A percentile compares a stretch with the other conserved stretches of the same genome.
Evolutionary conservation across 2,797 vertebrate species (phyloP).

Genomic region (Mus spretus): DNA sequence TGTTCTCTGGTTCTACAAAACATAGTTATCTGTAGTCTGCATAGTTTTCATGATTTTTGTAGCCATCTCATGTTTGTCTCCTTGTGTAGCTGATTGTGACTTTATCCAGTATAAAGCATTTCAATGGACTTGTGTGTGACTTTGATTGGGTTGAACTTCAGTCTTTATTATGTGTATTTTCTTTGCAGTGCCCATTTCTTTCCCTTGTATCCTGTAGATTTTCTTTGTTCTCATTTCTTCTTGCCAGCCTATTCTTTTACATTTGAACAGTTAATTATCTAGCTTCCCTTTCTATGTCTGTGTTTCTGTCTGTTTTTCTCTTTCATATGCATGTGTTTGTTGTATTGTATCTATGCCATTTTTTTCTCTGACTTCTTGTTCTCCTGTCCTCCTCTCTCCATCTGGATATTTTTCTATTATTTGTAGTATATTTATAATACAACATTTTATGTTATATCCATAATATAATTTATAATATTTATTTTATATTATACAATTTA

Average conservation of each 20-base stretch:
- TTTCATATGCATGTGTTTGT: not conserved
- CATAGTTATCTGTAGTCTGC: not conserved
- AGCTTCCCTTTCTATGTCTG: not conserved
- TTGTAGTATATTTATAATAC: not conserved
- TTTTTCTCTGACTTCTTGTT: not conserved
- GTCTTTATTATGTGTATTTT: slow-evolving; percentile 16
- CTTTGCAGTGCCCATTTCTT: not conserved
- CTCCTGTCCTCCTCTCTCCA: not conserved
- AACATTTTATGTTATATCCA: not conserved
- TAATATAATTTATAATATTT: not conserved
- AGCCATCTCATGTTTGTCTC: not conserved
- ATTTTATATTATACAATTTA: not conserved
- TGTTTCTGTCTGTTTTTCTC: not conserved
- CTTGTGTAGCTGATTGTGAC: not conserved
- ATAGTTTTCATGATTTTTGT: slow-evolving; percentile 4
- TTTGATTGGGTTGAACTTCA: not conserved
- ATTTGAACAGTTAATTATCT: not conserved
- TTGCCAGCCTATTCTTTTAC: not conserved
- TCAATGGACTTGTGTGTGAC: slow-evolving; percentile 5
- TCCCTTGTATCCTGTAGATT: not conserved
- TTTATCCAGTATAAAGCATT: not conserved
- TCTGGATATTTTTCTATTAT: not conserved
- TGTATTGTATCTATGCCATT: not conserved
- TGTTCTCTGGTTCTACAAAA: not conserved
- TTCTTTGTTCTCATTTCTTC: slow-evolving; percentile 44